A percentile compares a stretch with the other conserved stretches of the same genome.
Conservation (phyloP, 2,888 invertebrate genomes). For the Hypomecis atomaria region DNA sequence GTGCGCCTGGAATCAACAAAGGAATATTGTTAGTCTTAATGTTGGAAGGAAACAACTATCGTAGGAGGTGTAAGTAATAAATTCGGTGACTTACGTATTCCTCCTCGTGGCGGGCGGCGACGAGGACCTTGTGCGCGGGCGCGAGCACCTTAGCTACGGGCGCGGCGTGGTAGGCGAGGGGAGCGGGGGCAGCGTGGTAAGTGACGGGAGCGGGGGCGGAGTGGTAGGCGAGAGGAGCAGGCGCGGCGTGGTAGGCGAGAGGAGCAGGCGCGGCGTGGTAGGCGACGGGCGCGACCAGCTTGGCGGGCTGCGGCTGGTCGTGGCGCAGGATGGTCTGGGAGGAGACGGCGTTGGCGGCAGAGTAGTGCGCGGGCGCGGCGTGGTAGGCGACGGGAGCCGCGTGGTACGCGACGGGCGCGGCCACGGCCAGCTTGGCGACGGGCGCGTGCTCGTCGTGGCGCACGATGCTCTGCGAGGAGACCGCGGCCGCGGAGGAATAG, state of each 20-base stretch:
- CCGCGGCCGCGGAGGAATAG: slow-evolving; percentile 69
- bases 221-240: slow-evolving; percentile 51
- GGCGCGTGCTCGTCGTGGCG: slow-evolving; percentile 64
- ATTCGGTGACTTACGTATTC: slow-evolving; percentile 61
- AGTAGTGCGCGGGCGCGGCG: slow-evolving; percentile 61
- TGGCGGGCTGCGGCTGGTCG: slow-evolving; percentile 57
- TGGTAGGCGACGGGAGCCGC: slow-evolving; percentile 60
- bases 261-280: slow-evolving; percentile 54
- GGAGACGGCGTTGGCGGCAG: slow-evolving; percentile 67
- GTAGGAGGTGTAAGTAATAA: slow-evolving; percentile 37
- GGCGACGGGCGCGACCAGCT: slow-evolving; percentile 50
- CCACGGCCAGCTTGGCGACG: slow-evolving; percentile 42
- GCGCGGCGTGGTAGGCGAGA: slow-evolving; percentile 45
- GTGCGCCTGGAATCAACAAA: slow-evolving; percentile 68
- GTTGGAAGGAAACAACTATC: neutral
- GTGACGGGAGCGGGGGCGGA: slow-evolving; percentile 50
- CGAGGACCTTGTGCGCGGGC: slow-evolving; percentile 54
- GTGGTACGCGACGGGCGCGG: slow-evolving; percentile 65
- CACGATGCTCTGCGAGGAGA: slow-evolving; percentile 69
- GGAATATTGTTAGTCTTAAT: neutral
- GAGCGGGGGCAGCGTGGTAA: slow-evolving; percentile 54
- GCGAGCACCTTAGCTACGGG: slow-evolving; percentile 55
- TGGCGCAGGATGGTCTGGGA: slow-evolving; percentile 76
- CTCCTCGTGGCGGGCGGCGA: slow-evolving; percentile 51
- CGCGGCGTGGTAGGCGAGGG: slow-evolving; percentile 47